Conservation (phyloP, 2,888 invertebrate genomes). For the Cheilosia vernalis region DNA sequence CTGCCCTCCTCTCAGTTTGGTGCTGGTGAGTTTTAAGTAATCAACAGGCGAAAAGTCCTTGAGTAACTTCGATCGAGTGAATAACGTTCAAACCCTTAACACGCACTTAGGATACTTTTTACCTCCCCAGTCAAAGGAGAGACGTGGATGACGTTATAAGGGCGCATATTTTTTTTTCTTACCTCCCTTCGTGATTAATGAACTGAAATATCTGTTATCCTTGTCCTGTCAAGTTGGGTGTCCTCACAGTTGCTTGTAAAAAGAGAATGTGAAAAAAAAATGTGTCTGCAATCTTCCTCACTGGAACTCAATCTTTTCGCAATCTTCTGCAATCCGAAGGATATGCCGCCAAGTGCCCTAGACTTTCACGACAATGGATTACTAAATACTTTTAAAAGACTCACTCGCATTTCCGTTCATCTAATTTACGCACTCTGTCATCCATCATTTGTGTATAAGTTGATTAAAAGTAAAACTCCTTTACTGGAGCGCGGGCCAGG, state of each 20-base stretch:
- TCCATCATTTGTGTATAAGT: conserved; percentile 67
- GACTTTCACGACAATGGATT: conserved; percentile 23
- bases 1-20: not conserved
- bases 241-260: conserved; percentile 1
- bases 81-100: conserved; percentile 35
- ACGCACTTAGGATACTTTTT: conserved; percentile 32
- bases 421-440: conserved; percentile 67
- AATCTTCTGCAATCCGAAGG: conserved; percentile 66
- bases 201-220: conserved; percentile 70
- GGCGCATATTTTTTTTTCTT: conserved; percentile 34
- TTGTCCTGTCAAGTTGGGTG: conserved; percentile 54
- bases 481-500: conserved; percentile 18
- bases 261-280: conserved; percentile 23
- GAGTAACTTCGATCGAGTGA: conserved; percentile 16
- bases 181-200: conserved; percentile 64
- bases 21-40: conserved; percentile 6
- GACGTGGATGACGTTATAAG: conserved; percentile 40
- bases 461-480: conserved; percentile 63
- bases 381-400: not conserved
- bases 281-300: conserved; percentile 58
- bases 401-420: conserved; percentile 59
- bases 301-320: conserved; percentile 67
- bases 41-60: conserved; percentile 50
- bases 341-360: conserved; percentile 39
- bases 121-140: not conserved